Base-by-base conservation (phyloP, 2,113 vertebrate genomes). In the Spermophilus dauricus region DNA sequence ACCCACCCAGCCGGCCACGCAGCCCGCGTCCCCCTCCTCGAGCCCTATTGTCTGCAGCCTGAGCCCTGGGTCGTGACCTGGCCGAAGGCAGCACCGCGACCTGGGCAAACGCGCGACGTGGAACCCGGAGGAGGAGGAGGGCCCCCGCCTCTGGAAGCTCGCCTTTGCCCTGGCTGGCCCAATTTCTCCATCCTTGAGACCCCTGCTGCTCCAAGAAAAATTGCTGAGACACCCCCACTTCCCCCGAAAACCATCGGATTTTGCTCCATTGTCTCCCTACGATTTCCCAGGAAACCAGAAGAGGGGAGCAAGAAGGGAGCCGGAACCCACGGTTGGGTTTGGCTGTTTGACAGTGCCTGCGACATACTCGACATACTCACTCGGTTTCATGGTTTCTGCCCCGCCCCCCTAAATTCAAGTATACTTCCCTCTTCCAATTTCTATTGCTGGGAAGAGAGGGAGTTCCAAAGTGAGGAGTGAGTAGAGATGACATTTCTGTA, bases 1-100 rank as follows among this genome's bases (percentile, higher is more conserved):
- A 96, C 91, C 80, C 24, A 26, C 89, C 22, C 4, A 1, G 70
- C 93, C 1, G 14, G 78, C 77, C 72, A 22, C 51, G 51, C 51
- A 92, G 82, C 94, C 92, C 2, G 4, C 73, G 0, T 61, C 94
- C 76, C 70, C 18, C 37, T 26, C 80, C 96, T 98, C 34, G 91
- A 5, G 65, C 93, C 88, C 97, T 95, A 98, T 98, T 99, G 98
- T 98, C 97, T 87, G 4, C 30, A 22, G 51, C 93, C 94, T 34
- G 18, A 77, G 97, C 93, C 86, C 8, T 56, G 97, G 98, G 98
- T 99, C 98, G 78, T 98, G 98, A 99, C 98, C 98, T 89, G 89
- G 96, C 86, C 16, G 34, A 83, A 96, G 93, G 97, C 89, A 32
- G 97, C 98, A 61, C 86, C 32, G 92, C 85, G 82, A 97, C 97